Evolutionary conservation across 2,888 invertebrate species (phyloP).

Genomic region (Diadegma fenestrale): DNA sequence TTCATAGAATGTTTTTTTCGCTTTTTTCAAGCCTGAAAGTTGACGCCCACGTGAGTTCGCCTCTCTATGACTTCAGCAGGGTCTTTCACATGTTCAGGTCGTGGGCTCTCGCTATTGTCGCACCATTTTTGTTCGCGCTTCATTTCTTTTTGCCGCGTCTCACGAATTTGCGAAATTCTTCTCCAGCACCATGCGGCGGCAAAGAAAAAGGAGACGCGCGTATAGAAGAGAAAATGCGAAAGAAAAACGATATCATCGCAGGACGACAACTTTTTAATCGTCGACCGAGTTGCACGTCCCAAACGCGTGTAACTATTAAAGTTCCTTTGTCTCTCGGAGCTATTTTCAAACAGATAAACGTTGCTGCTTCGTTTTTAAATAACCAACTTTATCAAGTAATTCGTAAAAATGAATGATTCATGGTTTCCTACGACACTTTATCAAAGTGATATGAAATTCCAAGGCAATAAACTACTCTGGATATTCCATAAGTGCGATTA

Average conservation of each 20-base stretch:
- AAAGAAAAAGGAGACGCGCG: too few species aligned
- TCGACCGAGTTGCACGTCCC: background rate
- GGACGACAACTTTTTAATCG: background rate
- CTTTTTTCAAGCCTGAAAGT: constrained; percentile 17
- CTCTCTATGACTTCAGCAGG: background rate
- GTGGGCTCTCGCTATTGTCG: constrained; percentile 8
- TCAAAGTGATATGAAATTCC: background rate
- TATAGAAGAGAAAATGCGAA: background rate
- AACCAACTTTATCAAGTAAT: background rate
- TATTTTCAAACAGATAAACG: background rate
- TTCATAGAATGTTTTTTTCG: constrained; percentile 24
- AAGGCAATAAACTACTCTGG: background rate
- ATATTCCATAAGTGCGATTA: background rate
- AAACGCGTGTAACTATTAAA: too few species aligned
- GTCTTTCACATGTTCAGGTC: constrained; percentile 24
- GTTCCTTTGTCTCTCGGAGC: too few species aligned
- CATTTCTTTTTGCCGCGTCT: constrained; percentile 7
- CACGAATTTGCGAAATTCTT: constrained; percentile 21
- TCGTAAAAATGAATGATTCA: background rate
- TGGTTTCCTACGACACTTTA: background rate
- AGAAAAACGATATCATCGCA: background rate
- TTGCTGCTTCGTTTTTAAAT: background rate
- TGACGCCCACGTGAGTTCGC: constrained; percentile 19
- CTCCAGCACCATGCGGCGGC: background rate
- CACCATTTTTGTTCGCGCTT: background rate